Evolutionary conservation across 2,888 invertebrate genomes (phyloP).

Genomic region (Noctuana brunneofusca): DNA sequence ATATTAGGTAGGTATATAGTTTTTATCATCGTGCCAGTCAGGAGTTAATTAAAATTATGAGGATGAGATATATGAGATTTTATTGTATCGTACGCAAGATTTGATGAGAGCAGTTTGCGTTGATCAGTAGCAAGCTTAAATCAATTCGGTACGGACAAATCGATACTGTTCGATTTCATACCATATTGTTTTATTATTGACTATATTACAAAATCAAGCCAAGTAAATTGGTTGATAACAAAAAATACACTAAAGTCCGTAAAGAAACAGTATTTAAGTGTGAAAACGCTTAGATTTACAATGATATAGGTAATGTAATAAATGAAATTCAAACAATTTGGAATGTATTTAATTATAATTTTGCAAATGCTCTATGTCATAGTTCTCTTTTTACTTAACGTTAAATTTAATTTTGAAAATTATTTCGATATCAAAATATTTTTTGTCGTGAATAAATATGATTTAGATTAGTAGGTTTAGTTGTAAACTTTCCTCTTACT

Average conservation of each 20-base stretch:
- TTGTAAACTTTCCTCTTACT: constrained; percentile 6
- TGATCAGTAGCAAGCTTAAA: constrained; percentile 65
- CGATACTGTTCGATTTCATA: constrained; percentile 4
- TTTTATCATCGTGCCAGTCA: too few species aligned
- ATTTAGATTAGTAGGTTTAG: not conserved
- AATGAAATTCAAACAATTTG: too few species aligned
- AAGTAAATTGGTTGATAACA: too few species aligned
- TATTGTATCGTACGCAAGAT: not conserved
- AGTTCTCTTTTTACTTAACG: too few species aligned
- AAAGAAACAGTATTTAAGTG: too few species aligned
- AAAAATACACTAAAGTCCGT: too few species aligned
- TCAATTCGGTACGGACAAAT: constrained; percentile 62
- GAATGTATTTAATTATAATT: too few species aligned
- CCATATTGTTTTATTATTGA: not conserved
- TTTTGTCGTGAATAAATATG: not conserved
- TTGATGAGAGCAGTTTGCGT: constrained; percentile 34
- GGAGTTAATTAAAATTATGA: not conserved
- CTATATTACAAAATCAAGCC: not conserved
- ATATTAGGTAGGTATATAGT: too few species aligned
- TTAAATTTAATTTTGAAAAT: too few species aligned
- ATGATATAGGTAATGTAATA: too few species aligned
- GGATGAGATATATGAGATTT: not conserved
- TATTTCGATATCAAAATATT: not conserved
- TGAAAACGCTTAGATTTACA: too few species aligned
- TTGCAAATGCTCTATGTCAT: too few species aligned